These are phyloP conservation scores for Andrena marginata DNA, from an alignment of 2,888 invertebrate species.

Conservation along the genomic window DNA sequence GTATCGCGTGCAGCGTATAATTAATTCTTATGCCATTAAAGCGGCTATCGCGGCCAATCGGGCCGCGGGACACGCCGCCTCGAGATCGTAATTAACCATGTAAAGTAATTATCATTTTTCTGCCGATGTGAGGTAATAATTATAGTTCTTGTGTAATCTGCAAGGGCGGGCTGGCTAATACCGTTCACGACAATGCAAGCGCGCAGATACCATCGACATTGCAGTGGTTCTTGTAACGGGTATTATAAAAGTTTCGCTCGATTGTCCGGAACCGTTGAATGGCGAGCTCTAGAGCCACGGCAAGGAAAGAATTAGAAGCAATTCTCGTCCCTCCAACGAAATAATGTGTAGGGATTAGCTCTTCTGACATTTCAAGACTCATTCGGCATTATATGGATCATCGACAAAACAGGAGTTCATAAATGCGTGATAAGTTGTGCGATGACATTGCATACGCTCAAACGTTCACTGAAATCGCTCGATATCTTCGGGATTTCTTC, in stretches of 20 bases:
- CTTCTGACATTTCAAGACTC: not conserved
- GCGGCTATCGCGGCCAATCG: constrained; percentile 46
- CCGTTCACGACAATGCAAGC: constrained; percentile 80
- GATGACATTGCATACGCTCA: too few relatives aligned
- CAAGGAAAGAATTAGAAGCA: constrained; percentile 15
- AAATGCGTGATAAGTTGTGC: too few relatives aligned
- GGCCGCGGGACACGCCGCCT: constrained; percentile 18
- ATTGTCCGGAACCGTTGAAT: not conserved
- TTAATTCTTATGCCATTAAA: constrained; percentile 64
- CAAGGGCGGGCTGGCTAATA: constrained; percentile 65
- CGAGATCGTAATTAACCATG: constrained; percentile 60
- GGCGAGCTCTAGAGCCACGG: not conserved
- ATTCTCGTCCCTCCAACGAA: not conserved
- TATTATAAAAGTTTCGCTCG: constrained; percentile 3
- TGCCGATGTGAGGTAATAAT: constrained; percentile 53
- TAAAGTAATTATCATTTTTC: constrained; percentile 63
- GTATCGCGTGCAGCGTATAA: constrained; percentile 59
- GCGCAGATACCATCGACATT: constrained; percentile 76
- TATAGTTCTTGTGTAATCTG: constrained; percentile 58
- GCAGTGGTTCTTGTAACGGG: not conserved
- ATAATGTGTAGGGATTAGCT: not conserved
- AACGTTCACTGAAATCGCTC: not conserved
- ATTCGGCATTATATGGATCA: not conserved
- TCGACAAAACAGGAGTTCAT: too few relatives aligned
- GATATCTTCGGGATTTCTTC: constrained; percentile 23